Evolutionary conservation across 37 sponge, comb jelly and placozoan genomes (phyloP), one percentile per base, ranked within the genome.

Genomic region (Crambe crambe): DNA sequence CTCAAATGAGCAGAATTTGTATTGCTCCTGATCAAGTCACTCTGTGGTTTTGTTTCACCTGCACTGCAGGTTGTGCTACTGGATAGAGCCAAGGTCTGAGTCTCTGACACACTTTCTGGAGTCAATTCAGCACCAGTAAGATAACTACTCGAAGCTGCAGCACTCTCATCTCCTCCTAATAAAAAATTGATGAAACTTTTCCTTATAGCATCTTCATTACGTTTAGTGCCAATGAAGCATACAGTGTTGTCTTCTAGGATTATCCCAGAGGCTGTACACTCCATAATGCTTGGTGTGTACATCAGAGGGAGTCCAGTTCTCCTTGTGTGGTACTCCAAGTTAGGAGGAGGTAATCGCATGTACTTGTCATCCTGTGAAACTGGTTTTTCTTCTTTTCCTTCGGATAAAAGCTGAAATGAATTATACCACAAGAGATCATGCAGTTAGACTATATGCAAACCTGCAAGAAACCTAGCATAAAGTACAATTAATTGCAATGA

Each of bases 311-410:
- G 12, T 41, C 51, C 34, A 37, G 76, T 40, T 60, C 59, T 34
- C 42, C 76, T 60, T 10, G 30, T 12, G 1, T 34, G 17, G 58
- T 34, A 34, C 2, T 73, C 54, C 74, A 82, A 37, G 65, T 82
- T 63, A 35, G 82, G 82, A 44, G 82, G 82, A 36, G 82, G 82
- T 1, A 82, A 35, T 27, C 73, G 82, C 1, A 42, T 80, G 58
- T 70, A 80, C 26, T 35, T 80, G 31, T n/a, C n/a, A n/a, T n/a
- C n/a, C n/a, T n/a, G n/a, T n/a, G n/a, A n/a, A n/a, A 37, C 27
- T 25, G 44, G n/a, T 43, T 70, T 37, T 3, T 70, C 27, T n/a
- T 12, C 43, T 37, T 43, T 34, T 34, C n/a, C 37, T 15, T 37
- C 20, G 17, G 6, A 9, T 37, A 67, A 67, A 8, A 32, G 17